Conservation (phyloP, 2,888 invertebrate genomes). For the Drosophila lutescens region DNA sequence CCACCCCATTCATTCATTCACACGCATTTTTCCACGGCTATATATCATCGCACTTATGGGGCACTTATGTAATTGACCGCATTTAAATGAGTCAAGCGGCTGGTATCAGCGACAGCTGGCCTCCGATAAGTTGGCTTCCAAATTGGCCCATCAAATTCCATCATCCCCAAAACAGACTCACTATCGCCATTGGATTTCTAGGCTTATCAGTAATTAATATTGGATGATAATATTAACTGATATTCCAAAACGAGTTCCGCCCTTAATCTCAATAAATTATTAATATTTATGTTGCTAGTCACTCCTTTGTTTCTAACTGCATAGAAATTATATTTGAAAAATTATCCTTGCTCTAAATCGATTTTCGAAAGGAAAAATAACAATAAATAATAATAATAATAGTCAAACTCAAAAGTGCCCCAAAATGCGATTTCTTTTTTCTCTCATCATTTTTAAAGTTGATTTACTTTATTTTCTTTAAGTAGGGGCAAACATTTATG, state of each 20-base stretch:
- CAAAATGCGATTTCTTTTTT: too few species aligned
- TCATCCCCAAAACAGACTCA: constrained; percentile 7
- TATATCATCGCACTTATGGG: constrained; percentile 4
- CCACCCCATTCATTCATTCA: constrained; percentile 7
- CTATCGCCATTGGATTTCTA: constrained; percentile 16
- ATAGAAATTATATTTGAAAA: neutral
- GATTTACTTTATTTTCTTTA: too few species aligned
- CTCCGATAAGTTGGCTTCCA: constrained; percentile 11
- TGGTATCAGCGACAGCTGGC: constrained; percentile 19
- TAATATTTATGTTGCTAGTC: too few species aligned
- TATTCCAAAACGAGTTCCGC: constrained; percentile 15
- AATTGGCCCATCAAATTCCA: constrained; percentile 2
- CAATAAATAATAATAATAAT: too few species aligned
- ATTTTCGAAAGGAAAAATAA: too few species aligned
- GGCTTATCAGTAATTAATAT: constrained; percentile 33
- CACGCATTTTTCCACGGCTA: constrained; percentile 2
- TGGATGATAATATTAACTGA: neutral
- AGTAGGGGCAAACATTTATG: neutral
- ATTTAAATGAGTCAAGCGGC: constrained; percentile 49
- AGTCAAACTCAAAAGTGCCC: too few species aligned
- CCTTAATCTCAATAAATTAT: constrained; percentile 4
- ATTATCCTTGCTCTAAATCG: neutral
- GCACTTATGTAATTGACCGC: constrained; percentile 64
- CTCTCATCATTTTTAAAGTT: too few species aligned
- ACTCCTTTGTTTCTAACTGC: too few species aligned